Evolutionary conservation across 2,113 vertebrate species (phyloP).

Genomic region (Menura novaehollandiae): DNA sequence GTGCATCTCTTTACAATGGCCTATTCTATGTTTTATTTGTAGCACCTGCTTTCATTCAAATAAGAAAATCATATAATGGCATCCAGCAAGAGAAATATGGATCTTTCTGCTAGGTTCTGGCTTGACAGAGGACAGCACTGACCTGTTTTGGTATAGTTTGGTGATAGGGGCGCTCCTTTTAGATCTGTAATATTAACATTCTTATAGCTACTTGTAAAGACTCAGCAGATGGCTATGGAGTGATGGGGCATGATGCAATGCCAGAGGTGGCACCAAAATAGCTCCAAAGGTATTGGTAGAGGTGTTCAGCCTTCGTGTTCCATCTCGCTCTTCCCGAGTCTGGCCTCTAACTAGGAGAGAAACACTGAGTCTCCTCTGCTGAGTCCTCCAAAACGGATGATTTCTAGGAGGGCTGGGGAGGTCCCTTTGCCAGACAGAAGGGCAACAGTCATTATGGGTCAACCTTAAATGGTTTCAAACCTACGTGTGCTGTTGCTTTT

Average conservation of each 20-base stretch:
- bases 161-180: neutral
- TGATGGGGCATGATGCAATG: rapidly evolving
- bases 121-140: neutral
- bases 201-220: neutral
- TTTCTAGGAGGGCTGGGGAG: neutral
- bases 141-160: neutral
- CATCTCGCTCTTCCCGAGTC: rapidly evolving
- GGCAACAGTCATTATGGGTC: neutral
- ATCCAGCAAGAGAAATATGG: neutral
- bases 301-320: neutral
- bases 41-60: neutral
- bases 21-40: neutral
- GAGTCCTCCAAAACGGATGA: neutral
- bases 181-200: neutral
- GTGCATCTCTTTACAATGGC: neutral
- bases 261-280: neutral
- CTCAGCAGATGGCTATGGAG: neutral
- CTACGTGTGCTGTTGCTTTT: neutral
- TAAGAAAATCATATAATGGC: neutral
- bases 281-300: neutral
- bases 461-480: neutral
- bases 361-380: neutral
- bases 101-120: neutral
- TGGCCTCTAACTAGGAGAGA: neutral
- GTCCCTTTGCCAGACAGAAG: neutral